phyloP scores from a whole-genome alignment of 1,140 invertebrate genomes.

The Ptiloglossa arizonensis region DNA sequence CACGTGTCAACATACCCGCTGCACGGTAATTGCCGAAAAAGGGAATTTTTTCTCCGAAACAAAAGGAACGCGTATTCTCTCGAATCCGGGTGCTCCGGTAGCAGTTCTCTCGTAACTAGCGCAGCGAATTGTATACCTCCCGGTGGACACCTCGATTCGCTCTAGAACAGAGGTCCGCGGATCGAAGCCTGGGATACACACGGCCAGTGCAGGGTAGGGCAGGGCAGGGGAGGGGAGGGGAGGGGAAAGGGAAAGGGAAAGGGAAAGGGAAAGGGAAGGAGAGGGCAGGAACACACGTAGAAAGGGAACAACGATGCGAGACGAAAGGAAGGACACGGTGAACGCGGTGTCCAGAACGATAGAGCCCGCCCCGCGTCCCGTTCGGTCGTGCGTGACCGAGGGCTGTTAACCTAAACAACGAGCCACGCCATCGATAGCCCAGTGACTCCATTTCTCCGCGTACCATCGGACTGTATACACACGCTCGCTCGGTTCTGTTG shows the following conservation, averaged over 20 bases:
- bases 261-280: too few relatives aligned
- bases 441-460: conserved; percentile 62
- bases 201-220: too few relatives aligned
- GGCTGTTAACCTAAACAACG: conserved; percentile 67
- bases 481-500: not conserved
- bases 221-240: too few relatives aligned
- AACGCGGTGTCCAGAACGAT: conserved; percentile 12
- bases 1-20: too few relatives aligned
- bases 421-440: conserved; percentile 56
- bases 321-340: conserved; percentile 16
- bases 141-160: not conserved
- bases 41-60: too few relatives aligned
- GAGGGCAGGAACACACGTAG: too few relatives aligned
- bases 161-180: not conserved
- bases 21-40: too few relatives aligned
- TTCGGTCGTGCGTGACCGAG: conserved; percentile 60
- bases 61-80: too few relatives aligned
- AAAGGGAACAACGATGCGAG: conserved; percentile 27
- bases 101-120: too few relatives aligned
- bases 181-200: conserved; percentile 21
- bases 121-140: too few relatives aligned
- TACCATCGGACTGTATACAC: conserved; percentile 23
- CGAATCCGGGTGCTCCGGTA: too few relatives aligned
- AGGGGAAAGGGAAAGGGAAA: too few relatives aligned
- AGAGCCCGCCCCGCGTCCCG: conserved; percentile 6